Evolutionary conservation across 2,797 vertebrate genomes (phyloP).

Genomic region (Sebastes taczanowskii): DNA sequence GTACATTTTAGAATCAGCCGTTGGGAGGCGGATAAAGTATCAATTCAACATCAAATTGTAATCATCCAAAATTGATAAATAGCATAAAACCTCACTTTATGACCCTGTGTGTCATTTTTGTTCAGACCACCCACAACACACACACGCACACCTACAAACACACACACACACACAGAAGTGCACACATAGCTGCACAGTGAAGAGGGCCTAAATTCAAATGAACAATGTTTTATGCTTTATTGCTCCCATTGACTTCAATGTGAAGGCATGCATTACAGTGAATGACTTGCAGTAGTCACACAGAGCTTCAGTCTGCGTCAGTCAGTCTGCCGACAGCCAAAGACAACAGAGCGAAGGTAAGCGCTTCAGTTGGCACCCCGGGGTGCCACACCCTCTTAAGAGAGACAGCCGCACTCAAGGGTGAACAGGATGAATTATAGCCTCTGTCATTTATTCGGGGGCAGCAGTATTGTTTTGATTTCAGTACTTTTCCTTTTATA

Average conservation of each 20-base stretch:
- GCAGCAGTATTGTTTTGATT: not conserved
- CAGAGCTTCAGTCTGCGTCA: slow-evolving; percentile 57
- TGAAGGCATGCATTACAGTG: slow-evolving; percentile 57
- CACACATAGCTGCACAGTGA: slow-evolving; percentile 46
- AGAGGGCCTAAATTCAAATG: slow-evolving; percentile 51
- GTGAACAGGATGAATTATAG: slow-evolving; percentile 40
- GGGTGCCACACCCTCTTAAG: slow-evolving; percentile 44
- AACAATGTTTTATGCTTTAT: slow-evolving; percentile 60
- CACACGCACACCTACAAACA: not conserved
- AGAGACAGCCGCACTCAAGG: slow-evolving; percentile 37
- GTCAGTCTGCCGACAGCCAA: slow-evolving; percentile 65
- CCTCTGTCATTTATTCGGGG: not conserved
- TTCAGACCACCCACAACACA: slow-evolving; percentile 59
- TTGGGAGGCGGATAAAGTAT: not conserved
- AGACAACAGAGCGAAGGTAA: slow-evolving; percentile 54
- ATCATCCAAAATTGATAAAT: not conserved
- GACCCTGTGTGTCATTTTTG: slow-evolving; percentile 2
- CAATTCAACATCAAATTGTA: not conserved
- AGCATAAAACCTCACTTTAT: not conserved
- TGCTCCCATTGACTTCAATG: slow-evolving; percentile 46
- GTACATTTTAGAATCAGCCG: not conserved
- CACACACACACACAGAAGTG: not conserved
- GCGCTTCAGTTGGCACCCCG: slow-evolving; percentile 57
- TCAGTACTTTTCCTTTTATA: not conserved
- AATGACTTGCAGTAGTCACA: slow-evolving; percentile 62